Conservation (phyloP, 2,113 vertebrate species). For the Platycercus adscitus region DNA sequence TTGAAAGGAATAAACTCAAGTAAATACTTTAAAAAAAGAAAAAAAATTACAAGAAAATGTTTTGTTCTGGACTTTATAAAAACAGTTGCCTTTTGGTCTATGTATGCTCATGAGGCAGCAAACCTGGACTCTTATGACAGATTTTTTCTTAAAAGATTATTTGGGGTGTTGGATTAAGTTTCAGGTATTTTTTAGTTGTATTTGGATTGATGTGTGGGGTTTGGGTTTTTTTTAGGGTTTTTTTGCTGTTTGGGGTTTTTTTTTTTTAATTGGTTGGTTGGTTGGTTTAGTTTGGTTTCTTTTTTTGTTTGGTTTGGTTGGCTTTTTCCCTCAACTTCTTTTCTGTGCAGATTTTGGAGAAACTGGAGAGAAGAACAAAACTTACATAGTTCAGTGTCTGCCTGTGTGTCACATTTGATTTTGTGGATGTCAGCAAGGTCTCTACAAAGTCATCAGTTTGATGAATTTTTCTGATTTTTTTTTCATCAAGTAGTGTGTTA, state of each 20-base stretch:
- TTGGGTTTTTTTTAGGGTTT: background rate
- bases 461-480: background rate
- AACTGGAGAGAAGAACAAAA: background rate
- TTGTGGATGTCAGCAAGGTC: background rate
- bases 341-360: background rate
- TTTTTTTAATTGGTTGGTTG: background rate
- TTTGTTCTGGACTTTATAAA: background rate
- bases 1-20: background rate
- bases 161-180: background rate
- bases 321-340: accelerated
- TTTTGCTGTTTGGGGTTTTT: no score
- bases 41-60: background rate
- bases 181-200: background rate
- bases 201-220: background rate
- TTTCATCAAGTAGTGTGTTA: background rate
- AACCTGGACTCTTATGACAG: background rate
- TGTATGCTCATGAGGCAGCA: background rate
- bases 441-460: background rate
- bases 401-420: background rate
- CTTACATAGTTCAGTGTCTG: background rate
- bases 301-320: background rate
- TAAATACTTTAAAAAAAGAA: background rate
- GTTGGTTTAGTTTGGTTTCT: background rate
- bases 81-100: background rate
- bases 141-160: background rate